These are phyloP conservation scores for Norana najaformis DNA, from an alignment of 2,888 invertebrate species.

Conservation along the genomic window DNA sequence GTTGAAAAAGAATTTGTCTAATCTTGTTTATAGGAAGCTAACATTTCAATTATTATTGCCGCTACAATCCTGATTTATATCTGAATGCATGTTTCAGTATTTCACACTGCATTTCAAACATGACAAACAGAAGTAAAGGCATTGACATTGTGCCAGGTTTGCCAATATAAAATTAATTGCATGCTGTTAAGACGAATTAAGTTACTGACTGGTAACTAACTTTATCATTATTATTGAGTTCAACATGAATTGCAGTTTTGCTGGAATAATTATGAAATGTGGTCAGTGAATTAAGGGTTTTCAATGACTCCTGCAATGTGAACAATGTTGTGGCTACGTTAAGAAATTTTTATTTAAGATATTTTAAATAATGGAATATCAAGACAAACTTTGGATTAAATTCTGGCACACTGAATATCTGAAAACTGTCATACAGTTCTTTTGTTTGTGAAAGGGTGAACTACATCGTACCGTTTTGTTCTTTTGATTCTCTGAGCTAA, in stretches of 20 bases:
- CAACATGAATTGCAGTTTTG: not conserved
- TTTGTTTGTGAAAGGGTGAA: not conserved
- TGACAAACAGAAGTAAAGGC: not conserved
- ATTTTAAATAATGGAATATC: not conserved
- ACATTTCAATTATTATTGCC: not conserved
- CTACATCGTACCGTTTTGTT: not conserved
- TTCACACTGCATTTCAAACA: not conserved
- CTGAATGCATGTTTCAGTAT: not conserved
- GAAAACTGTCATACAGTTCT: not conserved
- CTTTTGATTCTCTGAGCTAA: not conserved
- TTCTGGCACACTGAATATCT: not conserved
- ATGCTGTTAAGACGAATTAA: not conserved
- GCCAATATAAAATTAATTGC: not conserved
- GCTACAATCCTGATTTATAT: not conserved
- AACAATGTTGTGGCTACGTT: not conserved
- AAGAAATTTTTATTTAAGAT: slow-evolving; percentile 13
- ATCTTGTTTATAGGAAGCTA: not conserved
- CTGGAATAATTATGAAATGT: not conserved
- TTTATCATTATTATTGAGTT: not conserved
- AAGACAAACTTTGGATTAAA: not conserved
- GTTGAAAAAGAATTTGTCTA: not conserved
- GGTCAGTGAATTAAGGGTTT: not conserved
- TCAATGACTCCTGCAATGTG: not conserved
- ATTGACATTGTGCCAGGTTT: not conserved
- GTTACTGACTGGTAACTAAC: not conserved